Evolutionary conservation across 2,113 vertebrate species (phyloP), one percentile per base, ranked within the genome.

Genomic region (Mustela nigripes): DNA sequence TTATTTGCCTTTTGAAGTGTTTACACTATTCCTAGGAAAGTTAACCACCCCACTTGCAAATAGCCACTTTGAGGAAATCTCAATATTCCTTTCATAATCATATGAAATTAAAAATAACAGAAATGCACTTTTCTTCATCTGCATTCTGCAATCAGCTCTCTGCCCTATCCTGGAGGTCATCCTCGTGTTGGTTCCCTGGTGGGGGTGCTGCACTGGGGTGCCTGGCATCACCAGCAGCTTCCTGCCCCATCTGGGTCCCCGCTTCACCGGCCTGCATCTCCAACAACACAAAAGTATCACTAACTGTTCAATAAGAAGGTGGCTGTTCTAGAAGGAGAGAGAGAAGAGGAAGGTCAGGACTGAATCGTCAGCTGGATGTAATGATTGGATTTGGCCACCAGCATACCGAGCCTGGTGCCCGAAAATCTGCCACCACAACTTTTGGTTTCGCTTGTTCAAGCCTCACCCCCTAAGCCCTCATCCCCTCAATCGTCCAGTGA

Each of bases 181-280:
- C 58, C 4, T 24, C 1, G 4, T 11, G 18, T 60, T 18, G 24
- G 24, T 19, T 33, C 28, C 31, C 18, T 15, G 4, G 39, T 39
- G 9, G 31, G 56, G 11, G 31, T 14, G 14, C 33, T 4, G 6
- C 14, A 14, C 14, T 0, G 12, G 3, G 39, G 53, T 2, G 0
- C 18, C 36, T 7, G 5, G 11, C 39, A 33, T 33, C 36, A 16
- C 24, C 19, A 0, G 14, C 24, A 39, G 56, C n/a, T 33, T 33
- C 42, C 71, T 33, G 36, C 18, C 78, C 1, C 16, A 26, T n/a
- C 19, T 50, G 10, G 0, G n/a, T 22, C 74, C 42, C 62, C 33
- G 28, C 1, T 3, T 31, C 1, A 15, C 36, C 50, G 22, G 28
- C 33, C 36, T 19, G n/a, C 18, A 2, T 67, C 45, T 65, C 62